Evolutionary conservation across 2,888 invertebrate genomes (phyloP).

Genomic region (Invenusta paracnida): DNA sequence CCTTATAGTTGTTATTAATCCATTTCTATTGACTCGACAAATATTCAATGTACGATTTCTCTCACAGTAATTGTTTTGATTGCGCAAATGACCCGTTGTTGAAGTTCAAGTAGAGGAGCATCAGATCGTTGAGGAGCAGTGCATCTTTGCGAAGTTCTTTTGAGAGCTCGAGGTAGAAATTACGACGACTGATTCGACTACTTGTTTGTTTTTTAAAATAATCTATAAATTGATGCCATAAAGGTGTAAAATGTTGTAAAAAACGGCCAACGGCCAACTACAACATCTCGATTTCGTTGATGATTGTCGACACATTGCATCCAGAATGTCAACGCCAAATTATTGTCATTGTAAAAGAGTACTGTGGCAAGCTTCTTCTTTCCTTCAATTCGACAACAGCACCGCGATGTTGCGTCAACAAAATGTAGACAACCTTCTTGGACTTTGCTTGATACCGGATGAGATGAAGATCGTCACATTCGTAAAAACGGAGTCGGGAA

Average conservation of each 20-base stretch:
- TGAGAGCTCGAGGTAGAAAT: background rate
- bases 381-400: background rate
- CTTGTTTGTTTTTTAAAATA: background rate
- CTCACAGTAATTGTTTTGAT: background rate
- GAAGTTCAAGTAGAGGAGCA: background rate
- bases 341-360: slow-evolving; percentile 3
- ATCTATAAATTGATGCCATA: too few relatives aligned
- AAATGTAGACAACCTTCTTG: slow-evolving; percentile 5
- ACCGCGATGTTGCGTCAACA: slow-evolving; percentile 17
- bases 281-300: background rate
- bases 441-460: slow-evolving; percentile 15
- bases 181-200: background rate
- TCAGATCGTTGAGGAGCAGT: background rate
- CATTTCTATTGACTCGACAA: too few relatives aligned
- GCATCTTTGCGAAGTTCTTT: slow-evolving; percentile 6
- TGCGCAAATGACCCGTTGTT: background rate
- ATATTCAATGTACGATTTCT: background rate
- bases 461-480: background rate
- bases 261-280: background rate
- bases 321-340: slow-evolving; percentile 5
- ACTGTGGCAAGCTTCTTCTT: background rate
- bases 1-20: too few relatives aligned
- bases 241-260: background rate
- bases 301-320: slow-evolving; percentile 1
- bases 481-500: slow-evolving; percentile 6